These are phyloP conservation scores for Eretmochelys imbricata DNA, from an alignment of 2,113 vertebrate genomes.

Conservation along the genomic window DNA sequence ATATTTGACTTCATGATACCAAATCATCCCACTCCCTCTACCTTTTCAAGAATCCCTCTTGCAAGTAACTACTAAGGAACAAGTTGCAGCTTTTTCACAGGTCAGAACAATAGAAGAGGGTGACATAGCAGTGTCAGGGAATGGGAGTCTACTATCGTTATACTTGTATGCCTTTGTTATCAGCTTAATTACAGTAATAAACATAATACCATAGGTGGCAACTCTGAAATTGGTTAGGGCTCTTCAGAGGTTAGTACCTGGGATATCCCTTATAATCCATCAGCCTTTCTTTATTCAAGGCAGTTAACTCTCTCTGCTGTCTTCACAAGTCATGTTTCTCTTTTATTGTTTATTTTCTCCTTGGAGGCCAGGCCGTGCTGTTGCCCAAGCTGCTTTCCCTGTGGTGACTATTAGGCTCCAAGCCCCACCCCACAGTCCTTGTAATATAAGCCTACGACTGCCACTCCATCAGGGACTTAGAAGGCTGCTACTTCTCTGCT, in stretches of 20 bases:
- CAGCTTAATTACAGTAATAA: neutral
- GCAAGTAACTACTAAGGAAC: neutral
- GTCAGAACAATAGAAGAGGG: neutral
- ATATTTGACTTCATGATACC: neutral
- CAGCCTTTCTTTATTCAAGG: neutral
- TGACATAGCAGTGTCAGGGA: neutral
- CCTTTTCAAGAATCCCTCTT: neutral
- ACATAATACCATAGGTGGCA: neutral
- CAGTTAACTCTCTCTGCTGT: neutral
- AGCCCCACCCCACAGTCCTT: neutral
- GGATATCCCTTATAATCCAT: neutral
- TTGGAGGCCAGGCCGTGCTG: neutral
- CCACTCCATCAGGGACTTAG: neutral
- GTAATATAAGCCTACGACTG: neutral
- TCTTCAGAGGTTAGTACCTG: neutral
- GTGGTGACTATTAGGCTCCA: slow-evolving; percentile 28
- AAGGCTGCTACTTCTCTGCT: neutral
- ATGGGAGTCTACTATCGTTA: neutral
- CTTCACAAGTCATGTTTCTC: neutral
- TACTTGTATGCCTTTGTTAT: neutral
- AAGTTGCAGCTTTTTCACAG: neutral
- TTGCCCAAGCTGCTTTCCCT: slow-evolving; percentile 7
- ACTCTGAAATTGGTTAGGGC: neutral
- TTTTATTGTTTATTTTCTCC: neutral
- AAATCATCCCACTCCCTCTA: neutral